A percentile compares a stretch with the other conserved stretches of the same genome.
phyloP scores from a whole-genome alignment of 2,888 invertebrate genomes.

The Serripes groenlandicus region DNA sequence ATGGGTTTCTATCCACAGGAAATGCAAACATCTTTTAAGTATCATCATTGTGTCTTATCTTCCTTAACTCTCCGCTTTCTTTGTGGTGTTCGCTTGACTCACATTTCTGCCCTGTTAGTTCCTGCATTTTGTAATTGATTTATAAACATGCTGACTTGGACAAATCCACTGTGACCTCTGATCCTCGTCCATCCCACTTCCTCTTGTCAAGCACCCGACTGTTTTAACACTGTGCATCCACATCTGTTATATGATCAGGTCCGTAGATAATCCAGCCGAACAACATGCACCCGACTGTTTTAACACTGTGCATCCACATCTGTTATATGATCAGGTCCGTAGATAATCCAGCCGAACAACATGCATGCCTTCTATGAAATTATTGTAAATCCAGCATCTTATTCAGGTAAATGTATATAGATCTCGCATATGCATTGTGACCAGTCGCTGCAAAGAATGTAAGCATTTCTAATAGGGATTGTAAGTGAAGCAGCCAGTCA shows the following conservation, averaged over 20 bases:
- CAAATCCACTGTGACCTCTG: slow-evolving; percentile 50
- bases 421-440: slow-evolving; percentile 63
- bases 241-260: slow-evolving; percentile 51
- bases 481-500: slow-evolving; percentile 31
- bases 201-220: slow-evolving; percentile 67
- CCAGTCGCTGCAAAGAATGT: slow-evolving; percentile 61
- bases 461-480: slow-evolving; percentile 20
- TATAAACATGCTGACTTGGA: slow-evolving; percentile 43
- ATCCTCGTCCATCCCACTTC: slow-evolving; percentile 59
- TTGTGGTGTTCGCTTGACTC: slow-evolving; percentile 58
- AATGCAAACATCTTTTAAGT: slow-evolving; percentile 36
- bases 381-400: slow-evolving; percentile 38
- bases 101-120: slow-evolving; percentile 33
- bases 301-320: slow-evolving; percentile 69
- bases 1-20: slow-evolving; percentile 21
- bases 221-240: slow-evolving; percentile 72
- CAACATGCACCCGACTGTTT: slow-evolving; percentile 42
- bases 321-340: slow-evolving; percentile 55
- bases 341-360: slow-evolving; percentile 38
- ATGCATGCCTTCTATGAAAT: slow-evolving; percentile 33
- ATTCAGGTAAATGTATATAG: slow-evolving; percentile 53
- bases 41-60: slow-evolving; percentile 42
- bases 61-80: slow-evolving; percentile 37
- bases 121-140: slow-evolving; percentile 51
- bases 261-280: slow-evolving; percentile 55